Evolutionary conservation across 1,140 invertebrate genomes (phyloP).

Genomic region (Apis florea): DNA sequence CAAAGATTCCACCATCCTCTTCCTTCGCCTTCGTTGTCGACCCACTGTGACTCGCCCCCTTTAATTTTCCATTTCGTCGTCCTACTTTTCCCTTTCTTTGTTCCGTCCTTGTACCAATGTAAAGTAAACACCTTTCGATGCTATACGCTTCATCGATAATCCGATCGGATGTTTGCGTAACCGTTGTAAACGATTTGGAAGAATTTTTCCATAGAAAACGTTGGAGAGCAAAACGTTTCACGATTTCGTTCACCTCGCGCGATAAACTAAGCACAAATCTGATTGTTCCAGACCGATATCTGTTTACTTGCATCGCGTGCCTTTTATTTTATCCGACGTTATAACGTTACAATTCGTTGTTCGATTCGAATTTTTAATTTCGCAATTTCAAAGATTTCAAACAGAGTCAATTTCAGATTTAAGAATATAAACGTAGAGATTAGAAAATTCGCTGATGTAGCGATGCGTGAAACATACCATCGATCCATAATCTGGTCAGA

Average conservation of each 20-base stretch:
- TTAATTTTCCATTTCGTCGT: conserved; percentile 16
- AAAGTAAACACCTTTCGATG: conserved; percentile 18
- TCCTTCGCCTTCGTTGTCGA: neutral
- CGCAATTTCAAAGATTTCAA: neutral
- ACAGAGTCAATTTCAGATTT: too few species aligned
- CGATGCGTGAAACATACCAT: neutral
- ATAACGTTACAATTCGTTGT: too few species aligned
- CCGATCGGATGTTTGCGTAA: neutral
- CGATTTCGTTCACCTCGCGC: too few species aligned
- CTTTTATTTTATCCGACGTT: too few species aligned
- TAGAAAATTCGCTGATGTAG: conserved; percentile 8
- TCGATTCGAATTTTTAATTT: neutral
- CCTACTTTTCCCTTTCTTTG: conserved; percentile 13
- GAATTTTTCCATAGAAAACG: neutral
- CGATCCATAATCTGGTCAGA: neutral
- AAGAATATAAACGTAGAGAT: too few species aligned
- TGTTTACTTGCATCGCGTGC: too few species aligned
- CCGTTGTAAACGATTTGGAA: neutral
- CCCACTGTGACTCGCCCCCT: too few species aligned
- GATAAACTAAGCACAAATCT: too few species aligned
- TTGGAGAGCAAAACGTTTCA: neutral
- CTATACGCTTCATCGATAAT: neutral
- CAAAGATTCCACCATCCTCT: neutral
- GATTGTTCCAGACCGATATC: too few species aligned
- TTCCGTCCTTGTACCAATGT: neutral